Base-by-base conservation (phyloP, 2,888 invertebrate genomes). In the Rotaria sp. region DNA sequence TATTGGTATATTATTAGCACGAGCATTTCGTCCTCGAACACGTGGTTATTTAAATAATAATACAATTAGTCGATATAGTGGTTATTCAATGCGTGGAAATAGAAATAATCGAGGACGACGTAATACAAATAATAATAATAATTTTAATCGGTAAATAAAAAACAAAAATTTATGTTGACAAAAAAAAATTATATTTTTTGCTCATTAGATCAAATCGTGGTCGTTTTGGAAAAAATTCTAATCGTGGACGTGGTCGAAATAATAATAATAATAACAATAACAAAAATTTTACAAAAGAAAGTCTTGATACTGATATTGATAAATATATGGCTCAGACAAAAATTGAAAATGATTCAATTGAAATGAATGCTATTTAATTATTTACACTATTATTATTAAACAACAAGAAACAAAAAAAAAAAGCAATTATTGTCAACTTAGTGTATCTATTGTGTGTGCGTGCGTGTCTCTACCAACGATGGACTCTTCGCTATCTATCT, bases 11-110 rank as follows among this genome's bases (percentile, higher is more conserved):
- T n/a, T 30, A 30, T 35, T 67, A 67, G 67, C 67, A 35, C 35
- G 67, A 67, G 21, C 67, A 67, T 67, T 67, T 35, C 67, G 67
- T 67, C 8, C 67, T 21, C 67, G 30, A 67, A 67, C 67, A 21
- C 67, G 67, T 67, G 67, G 67, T 8, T 67, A 67, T 67, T 67
- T 67, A 35, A 67, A 67, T 67, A 67, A 67, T 35, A 67, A 67
- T 67, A 21, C 15, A 5, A 67, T 67, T 2, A 67, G 67, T 38
- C 67, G 67, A 30, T 35, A 21, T 21, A 35, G 15, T 67, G 30
- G 30, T 35, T 67, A 15, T 67, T 67, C 67, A 67, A 18, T 21
- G 38, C 67, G 67, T 67, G 67, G 55, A 26, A 26, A 52, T 52
- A 52, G 4, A 7, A 52, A 52, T 52, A 52, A 52, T 52, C 52